Percentiles rank a stretch among this genome's conserved stretches.
These are phyloP conservation scores for Phasia obesa DNA, from an alignment of 2,888 invertebrate species.

Conservation along the genomic window DNA sequence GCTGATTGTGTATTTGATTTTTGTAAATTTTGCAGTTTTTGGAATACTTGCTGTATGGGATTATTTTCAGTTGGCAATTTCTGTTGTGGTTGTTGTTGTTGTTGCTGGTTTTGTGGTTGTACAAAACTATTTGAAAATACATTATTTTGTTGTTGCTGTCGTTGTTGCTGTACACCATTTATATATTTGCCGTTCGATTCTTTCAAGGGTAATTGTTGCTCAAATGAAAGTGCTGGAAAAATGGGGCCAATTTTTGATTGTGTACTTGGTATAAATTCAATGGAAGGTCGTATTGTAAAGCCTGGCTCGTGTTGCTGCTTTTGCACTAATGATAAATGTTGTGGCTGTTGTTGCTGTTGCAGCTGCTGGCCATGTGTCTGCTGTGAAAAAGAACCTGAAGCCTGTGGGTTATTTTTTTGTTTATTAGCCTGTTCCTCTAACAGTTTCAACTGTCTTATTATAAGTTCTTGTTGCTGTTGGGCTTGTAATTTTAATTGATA, in stretches of 20 bases:
- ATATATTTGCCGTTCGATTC: slow-evolving; percentile 84
- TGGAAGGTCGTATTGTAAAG: slow-evolving; percentile 81
- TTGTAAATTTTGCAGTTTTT: slow-evolving; percentile 71
- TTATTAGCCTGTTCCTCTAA: slow-evolving; percentile 84
- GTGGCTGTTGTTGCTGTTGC: slow-evolving; percentile 59
- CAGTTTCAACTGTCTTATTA: slow-evolving; percentile 86
- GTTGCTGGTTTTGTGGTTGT: slow-evolving; percentile 70
- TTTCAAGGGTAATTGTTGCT: slow-evolving; percentile 85
- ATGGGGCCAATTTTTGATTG: slow-evolving; percentile 74
- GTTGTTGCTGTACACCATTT: slow-evolving; percentile 67
- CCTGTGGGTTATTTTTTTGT: slow-evolving; percentile 63
- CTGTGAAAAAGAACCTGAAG: slow-evolving; percentile 22
- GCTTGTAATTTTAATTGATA: slow-evolving; percentile 86
- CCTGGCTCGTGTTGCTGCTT: slow-evolving; percentile 71
- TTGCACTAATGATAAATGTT: slow-evolving; percentile 70
- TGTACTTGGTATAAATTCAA: slow-evolving; percentile 81
- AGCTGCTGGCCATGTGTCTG: slow-evolving; percentile 47
- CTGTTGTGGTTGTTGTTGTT: slow-evolving; percentile 27
- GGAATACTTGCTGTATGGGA: slow-evolving; percentile 78
- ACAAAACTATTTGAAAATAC: slow-evolving; percentile 53
- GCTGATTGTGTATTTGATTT: slow-evolving; percentile 61
- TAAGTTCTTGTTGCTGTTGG: slow-evolving; percentile 87
- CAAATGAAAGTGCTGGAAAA: slow-evolving; percentile 79
- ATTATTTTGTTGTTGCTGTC: slow-evolving; percentile 27
- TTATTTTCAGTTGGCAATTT: slow-evolving; percentile 73